Evolutionary conservation across 2,888 invertebrate species (phyloP).

Genomic region (Mongoloraphidia duomilia): DNA sequence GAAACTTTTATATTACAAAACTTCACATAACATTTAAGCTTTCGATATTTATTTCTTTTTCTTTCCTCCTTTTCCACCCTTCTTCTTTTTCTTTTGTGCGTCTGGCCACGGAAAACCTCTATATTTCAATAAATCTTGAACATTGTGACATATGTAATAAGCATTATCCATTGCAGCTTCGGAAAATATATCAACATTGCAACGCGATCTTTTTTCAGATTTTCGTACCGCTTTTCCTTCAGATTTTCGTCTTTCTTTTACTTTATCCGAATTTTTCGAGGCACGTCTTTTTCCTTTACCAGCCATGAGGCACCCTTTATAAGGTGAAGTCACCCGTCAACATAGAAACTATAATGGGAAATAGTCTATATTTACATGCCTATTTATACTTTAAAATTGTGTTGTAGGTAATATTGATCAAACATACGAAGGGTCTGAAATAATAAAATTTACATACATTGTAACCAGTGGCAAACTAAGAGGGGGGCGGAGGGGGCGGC

Average conservation of each 20-base stretch:
- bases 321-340: no score
- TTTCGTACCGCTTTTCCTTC: conserved; percentile 14
- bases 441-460: no score
- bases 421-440: no score
- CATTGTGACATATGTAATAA: conserved; percentile 85
- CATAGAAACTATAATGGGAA: no score
- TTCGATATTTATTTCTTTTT: neutral
- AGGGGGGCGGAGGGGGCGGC: no score
- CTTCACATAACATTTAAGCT: no score
- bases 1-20: no score
- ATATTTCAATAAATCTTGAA: conserved; percentile 72
- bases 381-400: no score
- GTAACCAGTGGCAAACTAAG: no score
- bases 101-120: conserved; percentile 85
- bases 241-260: conserved; percentile 21
- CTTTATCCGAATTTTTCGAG: neutral
- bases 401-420: no score
- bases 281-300: conserved; percentile 30
- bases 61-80: conserved; percentile 31
- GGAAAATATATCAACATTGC: conserved; percentile 72
- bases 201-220: conserved; percentile 36
- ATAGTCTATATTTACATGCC: no score
- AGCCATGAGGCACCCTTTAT: conserved; percentile 22
- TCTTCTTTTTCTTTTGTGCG: conserved; percentile 75
- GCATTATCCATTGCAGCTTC: conserved; percentile 89